Conservation (phyloP, 2,888 invertebrate genomes). For the Scelioninae gen. 1 region DNA sequence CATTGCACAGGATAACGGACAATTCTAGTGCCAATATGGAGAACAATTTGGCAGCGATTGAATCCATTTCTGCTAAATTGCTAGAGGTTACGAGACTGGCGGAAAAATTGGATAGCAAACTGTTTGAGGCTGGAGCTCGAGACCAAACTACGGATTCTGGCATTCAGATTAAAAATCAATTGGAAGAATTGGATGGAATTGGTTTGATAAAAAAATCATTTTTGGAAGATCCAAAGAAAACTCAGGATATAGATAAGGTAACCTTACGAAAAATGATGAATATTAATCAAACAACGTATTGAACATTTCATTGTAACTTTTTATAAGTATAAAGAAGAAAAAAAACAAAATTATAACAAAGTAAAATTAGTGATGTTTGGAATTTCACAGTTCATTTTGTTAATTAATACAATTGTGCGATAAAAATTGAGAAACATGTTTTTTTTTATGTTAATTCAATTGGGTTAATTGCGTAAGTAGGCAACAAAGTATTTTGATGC, state of each 20-base stretch:
- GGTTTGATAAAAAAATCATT: neutral
- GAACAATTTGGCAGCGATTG: conserved; percentile 87
- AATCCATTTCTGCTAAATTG: conserved; percentile 88
- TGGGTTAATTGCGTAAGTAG: neutral
- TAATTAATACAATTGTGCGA: too few relatives aligned
- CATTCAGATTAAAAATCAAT: neutral
- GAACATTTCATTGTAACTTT: too few relatives aligned
- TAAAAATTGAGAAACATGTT: too few relatives aligned
- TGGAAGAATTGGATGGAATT: conserved; percentile 34
- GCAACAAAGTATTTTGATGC: conserved; percentile 34
- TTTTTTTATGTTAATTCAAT: too few relatives aligned
- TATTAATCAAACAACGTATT: too few relatives aligned
- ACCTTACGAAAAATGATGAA: too few relatives aligned
- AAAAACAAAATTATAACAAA: too few relatives aligned
- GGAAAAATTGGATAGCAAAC: conserved; percentile 87
- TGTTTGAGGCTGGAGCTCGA: conserved; percentile 82
- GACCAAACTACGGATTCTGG: conserved; percentile 72
- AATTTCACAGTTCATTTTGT: too few relatives aligned
- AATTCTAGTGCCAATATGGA: conserved; percentile 49
- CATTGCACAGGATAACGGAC: conserved; percentile 78
- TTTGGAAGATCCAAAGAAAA: conserved; percentile 14
- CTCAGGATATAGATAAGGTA: conserved; percentile 30
- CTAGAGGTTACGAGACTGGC: conserved; percentile 88
- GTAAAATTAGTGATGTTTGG: too few relatives aligned
- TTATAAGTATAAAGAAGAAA: too few relatives aligned